phyloP scores from a whole-genome alignment of 2,797 vertebrate species.

The Poeciliopsis gracilis region DNA sequence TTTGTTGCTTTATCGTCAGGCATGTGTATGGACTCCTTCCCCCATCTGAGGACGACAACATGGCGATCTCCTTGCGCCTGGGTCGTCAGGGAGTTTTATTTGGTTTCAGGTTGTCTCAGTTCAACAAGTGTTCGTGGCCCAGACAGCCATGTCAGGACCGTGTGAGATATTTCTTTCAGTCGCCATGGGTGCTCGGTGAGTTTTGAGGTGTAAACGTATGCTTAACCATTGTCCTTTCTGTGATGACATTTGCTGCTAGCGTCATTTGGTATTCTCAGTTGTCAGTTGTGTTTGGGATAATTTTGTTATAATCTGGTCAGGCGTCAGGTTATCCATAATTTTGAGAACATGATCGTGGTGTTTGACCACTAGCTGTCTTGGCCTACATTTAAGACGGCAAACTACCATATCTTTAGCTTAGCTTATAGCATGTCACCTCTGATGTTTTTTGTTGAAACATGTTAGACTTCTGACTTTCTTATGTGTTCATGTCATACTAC shows the following conservation, averaged over 20 bases:
- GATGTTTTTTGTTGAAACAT: background rate
- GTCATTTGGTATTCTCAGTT: background rate
- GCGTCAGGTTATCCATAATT: background rate
- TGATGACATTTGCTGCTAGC: conserved; percentile 1
- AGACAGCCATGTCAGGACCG: conserved; percentile 49
- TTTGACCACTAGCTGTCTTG: background rate
- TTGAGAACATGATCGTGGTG: background rate
- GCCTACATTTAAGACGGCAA: background rate
- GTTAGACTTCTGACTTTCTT: background rate
- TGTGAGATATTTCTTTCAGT: conserved; percentile 69
- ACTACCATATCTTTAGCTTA: background rate
- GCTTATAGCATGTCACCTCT: background rate
- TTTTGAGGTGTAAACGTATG: background rate
- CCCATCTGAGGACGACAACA: conserved; percentile 72
- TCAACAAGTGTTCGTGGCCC: conserved; percentile 56
- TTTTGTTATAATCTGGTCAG: background rate
- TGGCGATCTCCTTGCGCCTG: conserved; percentile 84
- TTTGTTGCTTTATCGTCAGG: conserved; percentile 53
- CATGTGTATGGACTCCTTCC: conserved; percentile 28
- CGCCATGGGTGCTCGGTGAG: conserved; percentile 76
- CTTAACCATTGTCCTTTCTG: background rate
- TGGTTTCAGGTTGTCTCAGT: conserved; percentile 62
- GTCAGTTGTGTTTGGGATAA: background rate
- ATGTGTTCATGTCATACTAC: background rate
- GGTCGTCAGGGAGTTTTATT: conserved; percentile 76